These are phyloP conservation scores for Drosophila koepferae DNA, from an alignment of 2,888 invertebrate species.

Conservation along the genomic window DNA sequence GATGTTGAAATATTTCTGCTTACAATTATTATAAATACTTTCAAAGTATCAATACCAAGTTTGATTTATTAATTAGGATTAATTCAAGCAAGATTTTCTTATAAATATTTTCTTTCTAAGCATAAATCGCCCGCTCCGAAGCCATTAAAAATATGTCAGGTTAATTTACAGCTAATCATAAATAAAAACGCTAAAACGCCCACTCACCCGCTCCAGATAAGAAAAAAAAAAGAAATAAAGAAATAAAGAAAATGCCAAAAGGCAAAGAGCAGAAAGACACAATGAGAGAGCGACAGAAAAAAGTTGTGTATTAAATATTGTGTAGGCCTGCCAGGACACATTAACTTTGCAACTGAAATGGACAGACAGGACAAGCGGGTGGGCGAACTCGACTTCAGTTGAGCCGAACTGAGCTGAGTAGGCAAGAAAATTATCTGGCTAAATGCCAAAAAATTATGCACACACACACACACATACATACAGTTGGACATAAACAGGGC, in stretches of 20 bases:
- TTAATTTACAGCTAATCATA: constrained; percentile 53
- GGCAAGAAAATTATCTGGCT: constrained; percentile 71
- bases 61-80: neutral
- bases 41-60: neutral
- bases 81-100: neutral
- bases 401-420: constrained; percentile 65
- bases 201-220: neutral
- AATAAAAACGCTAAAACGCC: constrained; percentile 28
- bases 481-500: constrained; percentile 31
- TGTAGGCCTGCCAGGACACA: constrained; percentile 59
- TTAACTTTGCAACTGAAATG: constrained; percentile 59
- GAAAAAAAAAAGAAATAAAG: constrained; percentile 29
- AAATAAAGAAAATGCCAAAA: constrained; percentile 41
- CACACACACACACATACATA: constrained; percentile 28
- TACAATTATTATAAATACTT: too few relatives aligned
- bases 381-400: constrained; percentile 30
- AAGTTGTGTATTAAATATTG: constrained; percentile 50
- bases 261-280: constrained; percentile 18
- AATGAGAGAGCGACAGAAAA: constrained; percentile 4
- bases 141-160: constrained; percentile 43
- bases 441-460: constrained; percentile 64
- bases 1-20: neutral
- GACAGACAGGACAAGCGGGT: constrained; percentile 41
- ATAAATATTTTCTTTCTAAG: too few relatives aligned
- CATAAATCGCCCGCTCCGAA: constrained; percentile 13